These are phyloP conservation scores for Protobothrops flavoviridis DNA, from an alignment of 2,113 vertebrate genomes.

Conservation along the genomic window DNA sequence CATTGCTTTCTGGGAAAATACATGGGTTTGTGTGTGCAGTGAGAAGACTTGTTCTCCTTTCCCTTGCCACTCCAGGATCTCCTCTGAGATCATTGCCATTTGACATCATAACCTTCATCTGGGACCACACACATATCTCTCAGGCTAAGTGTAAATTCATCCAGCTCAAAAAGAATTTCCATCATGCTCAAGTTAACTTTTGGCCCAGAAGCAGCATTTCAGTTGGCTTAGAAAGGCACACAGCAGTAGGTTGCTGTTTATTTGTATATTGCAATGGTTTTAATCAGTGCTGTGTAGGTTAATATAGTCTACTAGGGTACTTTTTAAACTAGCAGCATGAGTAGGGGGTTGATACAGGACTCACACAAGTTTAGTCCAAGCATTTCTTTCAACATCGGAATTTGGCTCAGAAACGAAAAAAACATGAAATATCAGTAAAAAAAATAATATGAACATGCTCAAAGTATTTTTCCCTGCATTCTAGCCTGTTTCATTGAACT, in stretches of 20 bases:
- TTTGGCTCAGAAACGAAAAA: not conserved
- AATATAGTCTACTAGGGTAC: not conserved
- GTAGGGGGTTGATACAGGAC: not conserved
- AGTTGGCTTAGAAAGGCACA: constrained; percentile 9
- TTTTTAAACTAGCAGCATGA: not conserved
- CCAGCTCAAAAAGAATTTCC: constrained; percentile 26
- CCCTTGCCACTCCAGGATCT: constrained; percentile 29
- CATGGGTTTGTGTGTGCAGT: not conserved
- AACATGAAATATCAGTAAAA: not conserved
- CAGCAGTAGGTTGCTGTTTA: not conserved
- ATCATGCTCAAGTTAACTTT: constrained; percentile 16
- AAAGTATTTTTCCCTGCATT: not conserved
- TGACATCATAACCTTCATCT: constrained; percentile 25
- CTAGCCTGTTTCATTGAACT: not conserved
- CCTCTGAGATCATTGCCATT: constrained; percentile 31
- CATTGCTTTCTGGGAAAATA: constrained; percentile 25
- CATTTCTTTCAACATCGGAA: not conserved
- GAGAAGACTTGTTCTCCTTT: not conserved
- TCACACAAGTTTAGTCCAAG: not conserved
- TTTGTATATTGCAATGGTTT: constrained; percentile 1
- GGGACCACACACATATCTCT: constrained; percentile 30
- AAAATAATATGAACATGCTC: not conserved
- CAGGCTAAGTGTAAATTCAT: constrained; percentile 20
- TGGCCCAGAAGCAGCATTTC: constrained; percentile 18
- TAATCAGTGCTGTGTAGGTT: constrained; percentile 1